Conservation (phyloP, 2,113 vertebrate genomes). For the Saccopteryx leptura region DNA sequence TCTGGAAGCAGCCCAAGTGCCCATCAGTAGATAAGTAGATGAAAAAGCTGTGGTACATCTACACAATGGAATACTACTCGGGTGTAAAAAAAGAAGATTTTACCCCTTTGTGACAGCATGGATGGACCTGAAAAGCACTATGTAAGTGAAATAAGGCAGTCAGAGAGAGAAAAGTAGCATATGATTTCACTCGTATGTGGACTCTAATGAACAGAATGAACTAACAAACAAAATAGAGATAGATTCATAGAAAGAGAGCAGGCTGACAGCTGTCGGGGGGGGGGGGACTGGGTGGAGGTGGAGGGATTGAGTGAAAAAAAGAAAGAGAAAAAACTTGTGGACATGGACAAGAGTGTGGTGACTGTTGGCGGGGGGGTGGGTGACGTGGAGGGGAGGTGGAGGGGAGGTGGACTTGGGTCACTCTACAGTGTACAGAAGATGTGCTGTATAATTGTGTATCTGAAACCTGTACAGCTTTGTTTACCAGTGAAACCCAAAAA, state of each 20-base stretch:
- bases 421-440: neutral
- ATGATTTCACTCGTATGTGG: neutral
- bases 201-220: neutral
- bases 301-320: neutral
- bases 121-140: neutral
- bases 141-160: neutral
- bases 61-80: neutral
- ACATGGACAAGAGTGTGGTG: neutral
- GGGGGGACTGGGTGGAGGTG: neutral
- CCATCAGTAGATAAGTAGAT: too few species aligned
- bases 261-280: neutral
- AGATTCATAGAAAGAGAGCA: neutral
- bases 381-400: too few species aligned
- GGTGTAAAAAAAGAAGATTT: neutral
- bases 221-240: neutral
- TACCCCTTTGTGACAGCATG: neutral
- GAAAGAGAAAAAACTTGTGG: too few species aligned
- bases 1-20: too few species aligned
- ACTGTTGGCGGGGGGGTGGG: neutral
- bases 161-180: neutral
- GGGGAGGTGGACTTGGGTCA: too few species aligned
- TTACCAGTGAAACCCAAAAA: neutral
- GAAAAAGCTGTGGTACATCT: neutral
- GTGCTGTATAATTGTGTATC: neutral
- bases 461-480: neutral